Conservation (phyloP, 2,113 vertebrate species). For the Elachura formosa region DNA sequence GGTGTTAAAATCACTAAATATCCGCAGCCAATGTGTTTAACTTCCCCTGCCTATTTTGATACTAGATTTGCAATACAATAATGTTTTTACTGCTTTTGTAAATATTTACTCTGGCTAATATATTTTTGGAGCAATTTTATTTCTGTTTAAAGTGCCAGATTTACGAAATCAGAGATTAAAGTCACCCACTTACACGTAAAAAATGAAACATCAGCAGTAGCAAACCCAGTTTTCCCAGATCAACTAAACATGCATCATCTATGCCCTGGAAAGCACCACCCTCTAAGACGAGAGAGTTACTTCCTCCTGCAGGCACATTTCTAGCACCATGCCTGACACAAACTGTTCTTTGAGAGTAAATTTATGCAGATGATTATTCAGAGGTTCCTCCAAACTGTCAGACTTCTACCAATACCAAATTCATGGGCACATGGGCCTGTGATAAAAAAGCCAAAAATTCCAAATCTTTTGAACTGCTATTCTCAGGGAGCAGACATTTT, state of each 20-base stretch:
- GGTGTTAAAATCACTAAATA: not conserved
- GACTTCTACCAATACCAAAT: not conserved
- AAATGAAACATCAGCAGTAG: not conserved
- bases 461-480: not conserved
- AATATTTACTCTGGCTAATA: slow-evolving; percentile 35
- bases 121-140: not conserved
- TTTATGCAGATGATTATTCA: not conserved
- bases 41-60: not conserved
- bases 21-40: not conserved
- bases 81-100: not conserved
- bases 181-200: not conserved
- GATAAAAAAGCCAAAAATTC: not conserved
- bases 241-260: not conserved
- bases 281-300: not conserved
- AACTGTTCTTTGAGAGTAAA: not conserved
- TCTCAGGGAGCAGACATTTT: not conserved
- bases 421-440: not conserved
- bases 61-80: not conserved
- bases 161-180: not conserved
- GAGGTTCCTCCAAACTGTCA: not conserved
- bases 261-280: not conserved
- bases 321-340: not conserved
- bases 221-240: not conserved
- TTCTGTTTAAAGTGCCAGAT: not conserved
- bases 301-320: not conserved